These are phyloP conservation scores for Hydrophis major DNA, from an alignment of 2,797 vertebrate species.

Conservation along the genomic window DNA sequence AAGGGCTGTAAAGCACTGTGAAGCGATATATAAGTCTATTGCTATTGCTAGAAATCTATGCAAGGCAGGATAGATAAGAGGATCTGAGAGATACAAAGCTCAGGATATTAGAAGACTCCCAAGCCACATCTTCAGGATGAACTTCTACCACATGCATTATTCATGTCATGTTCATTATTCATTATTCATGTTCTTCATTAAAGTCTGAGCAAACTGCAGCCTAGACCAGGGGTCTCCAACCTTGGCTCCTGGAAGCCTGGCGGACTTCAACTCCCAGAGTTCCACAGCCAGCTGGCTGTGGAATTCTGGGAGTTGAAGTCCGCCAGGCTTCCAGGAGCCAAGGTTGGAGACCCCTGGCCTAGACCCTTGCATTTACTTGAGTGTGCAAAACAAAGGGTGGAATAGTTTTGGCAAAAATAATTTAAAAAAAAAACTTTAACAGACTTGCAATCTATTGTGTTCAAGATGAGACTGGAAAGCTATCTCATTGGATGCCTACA, in stretches of 20 bases:
- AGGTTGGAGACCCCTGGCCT: too few relatives aligned
- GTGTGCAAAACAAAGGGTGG: not conserved
- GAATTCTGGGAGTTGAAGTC: too few relatives aligned
- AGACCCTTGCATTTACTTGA: not conserved
- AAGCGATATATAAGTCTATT: too few relatives aligned
- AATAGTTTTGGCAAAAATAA: not conserved
- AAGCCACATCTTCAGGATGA: not conserved
- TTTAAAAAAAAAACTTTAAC: not conserved
- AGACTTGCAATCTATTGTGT: not conserved
- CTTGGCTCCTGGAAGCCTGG: too few relatives aligned
- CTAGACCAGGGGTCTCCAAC: too few relatives aligned
- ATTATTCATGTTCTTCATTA: too few relatives aligned
- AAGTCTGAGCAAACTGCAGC: not conserved
- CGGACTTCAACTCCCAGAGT: too few relatives aligned
- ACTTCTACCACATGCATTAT: not conserved
- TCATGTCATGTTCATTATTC: not conserved
- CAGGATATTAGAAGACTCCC: not conserved
- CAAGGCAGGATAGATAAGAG: not conserved
- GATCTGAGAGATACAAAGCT: not conserved
- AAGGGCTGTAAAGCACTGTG: too few relatives aligned
- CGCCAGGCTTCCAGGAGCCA: too few relatives aligned
- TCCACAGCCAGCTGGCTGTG: too few relatives aligned
- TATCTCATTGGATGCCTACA: not conserved
- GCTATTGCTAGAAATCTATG: not conserved
- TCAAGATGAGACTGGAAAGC: not conserved